Conservation (phyloP, 2,797 vertebrate species). For the Rhadinocentrus ornatus region DNA sequence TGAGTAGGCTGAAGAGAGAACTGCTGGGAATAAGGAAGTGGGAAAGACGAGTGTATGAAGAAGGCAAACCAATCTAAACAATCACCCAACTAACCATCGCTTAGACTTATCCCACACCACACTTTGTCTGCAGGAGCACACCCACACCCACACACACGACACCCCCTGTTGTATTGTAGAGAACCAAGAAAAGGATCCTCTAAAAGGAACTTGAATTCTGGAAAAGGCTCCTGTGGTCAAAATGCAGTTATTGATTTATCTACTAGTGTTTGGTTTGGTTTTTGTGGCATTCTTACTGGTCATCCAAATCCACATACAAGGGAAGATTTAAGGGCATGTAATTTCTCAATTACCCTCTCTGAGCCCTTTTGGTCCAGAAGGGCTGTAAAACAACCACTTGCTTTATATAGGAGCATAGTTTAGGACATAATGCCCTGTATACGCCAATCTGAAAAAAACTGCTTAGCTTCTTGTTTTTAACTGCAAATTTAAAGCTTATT, state of each 20-base stretch:
- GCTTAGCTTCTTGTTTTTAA: not conserved
- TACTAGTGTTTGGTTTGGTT: no score
- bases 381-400: not conserved
- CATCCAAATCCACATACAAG: not conserved
- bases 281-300: not conserved
- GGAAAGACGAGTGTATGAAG: slow-evolving; percentile 20
- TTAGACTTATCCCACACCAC: slow-evolving; percentile 25
- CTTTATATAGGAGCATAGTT: not conserved
- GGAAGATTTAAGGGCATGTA: not conserved
- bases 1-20: slow-evolving; percentile 18
- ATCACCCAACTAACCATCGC: slow-evolving; percentile 17
- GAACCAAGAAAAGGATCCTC: no score
- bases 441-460: not conserved
- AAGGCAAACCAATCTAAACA: slow-evolving; percentile 57
- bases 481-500: not conserved
- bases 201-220: no score
- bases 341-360: not conserved
- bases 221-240: no score
- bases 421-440: not conserved
- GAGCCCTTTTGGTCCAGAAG: not conserved
- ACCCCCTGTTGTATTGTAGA: no score
- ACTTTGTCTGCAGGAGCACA: not conserved
- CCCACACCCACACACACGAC: slow-evolving; percentile 1
- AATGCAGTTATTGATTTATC: not conserved
- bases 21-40: slow-evolving; percentile 8